Evolutionary conservation across 2,888 invertebrate genomes (phyloP), one percentile per base, ranked within the genome.

Genomic region (Metopia argyrocephala): DNA sequence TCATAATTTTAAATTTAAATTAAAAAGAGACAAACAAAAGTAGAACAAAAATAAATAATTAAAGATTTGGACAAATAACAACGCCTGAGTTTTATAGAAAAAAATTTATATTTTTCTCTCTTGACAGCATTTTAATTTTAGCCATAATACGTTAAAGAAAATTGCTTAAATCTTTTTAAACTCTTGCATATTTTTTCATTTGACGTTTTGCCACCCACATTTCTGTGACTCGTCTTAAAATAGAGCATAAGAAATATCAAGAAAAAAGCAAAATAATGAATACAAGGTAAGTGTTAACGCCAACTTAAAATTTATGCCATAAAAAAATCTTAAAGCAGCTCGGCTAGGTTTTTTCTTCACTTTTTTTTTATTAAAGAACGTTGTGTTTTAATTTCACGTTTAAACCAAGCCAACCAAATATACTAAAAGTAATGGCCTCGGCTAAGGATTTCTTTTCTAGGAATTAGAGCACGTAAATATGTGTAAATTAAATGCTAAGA

Each of bases 381-480:
- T 12, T 31, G 38, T 12, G 38, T 3, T 38, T 38, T 12, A 38
- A 15, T 38, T 38, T 38, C 12, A 15, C 12, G 38, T 3, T 15
- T 56, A 52, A 27, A 50, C 38, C 56, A 71, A 76, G 21, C 66
- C 57, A 50, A 64, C 50, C 46, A 28, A 75, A 76, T 76, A 52
- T 27, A 59, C 69, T 64, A 46, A 57, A 76, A 73, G 71, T 76
- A 69, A 73, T 69, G 76, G 68, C 76, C 65, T 81, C 46, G 62
- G 69, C 73, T 69, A 62, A 69, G 57, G 57, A 20, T 62, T 57
- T 73, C 45, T 68, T 68, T 74, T 52, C 27, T 48, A 80, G 46
- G 65, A 80, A 76, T 73, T 80, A 69, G 80, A 69, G 73, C 73
- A 65, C 71, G 73, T 76, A 80, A 80, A 79, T 73, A 76, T 80